Percentiles rank a stretch among this genome's conserved stretches.
phyloP scores from a whole-genome alignment of 1,140 invertebrate species.

The Aphidius ervi region DNA sequence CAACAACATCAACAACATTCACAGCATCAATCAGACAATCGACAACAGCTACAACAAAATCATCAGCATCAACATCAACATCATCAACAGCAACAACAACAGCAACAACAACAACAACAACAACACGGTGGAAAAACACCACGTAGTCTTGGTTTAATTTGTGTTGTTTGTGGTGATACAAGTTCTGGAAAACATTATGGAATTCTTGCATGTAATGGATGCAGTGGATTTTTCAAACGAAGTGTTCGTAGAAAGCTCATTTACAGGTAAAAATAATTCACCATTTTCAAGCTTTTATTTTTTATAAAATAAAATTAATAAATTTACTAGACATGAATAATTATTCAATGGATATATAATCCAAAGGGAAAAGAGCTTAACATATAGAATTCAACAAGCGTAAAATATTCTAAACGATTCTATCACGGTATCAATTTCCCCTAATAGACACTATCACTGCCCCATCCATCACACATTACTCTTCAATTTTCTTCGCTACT shows the following conservation, averaged over 20 bases:
- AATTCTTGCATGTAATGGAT: slow-evolving; percentile 98
- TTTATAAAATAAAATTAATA: neutral
- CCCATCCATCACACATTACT: slow-evolving; percentile 7
- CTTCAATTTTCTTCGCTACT: neutral
- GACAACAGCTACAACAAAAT: slow-evolving; percentile 21
- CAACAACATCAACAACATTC: slow-evolving; percentile 30
- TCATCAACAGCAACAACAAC: slow-evolving; percentile 34
- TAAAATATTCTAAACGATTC: slow-evolving; percentile 25
- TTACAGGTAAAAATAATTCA: slow-evolving; percentile 72
- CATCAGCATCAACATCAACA: slow-evolving; percentile 34
- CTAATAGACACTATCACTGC: neutral
- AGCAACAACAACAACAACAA: slow-evolving; percentile 32
- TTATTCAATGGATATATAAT: slow-evolving; percentile 17
- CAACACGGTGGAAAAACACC: slow-evolving; percentile 44
- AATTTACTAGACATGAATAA: neutral
- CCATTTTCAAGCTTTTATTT: neutral
- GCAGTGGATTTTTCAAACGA: slow-evolving; percentile 97
- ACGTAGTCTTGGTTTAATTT: slow-evolving; percentile 67
- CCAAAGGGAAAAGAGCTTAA: slow-evolving; percentile 9
- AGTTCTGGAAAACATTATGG: slow-evolving; percentile 98
- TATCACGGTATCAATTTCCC: slow-evolving; percentile 11
- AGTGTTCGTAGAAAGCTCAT: slow-evolving; percentile 95
- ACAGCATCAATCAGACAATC: slow-evolving; percentile 15
- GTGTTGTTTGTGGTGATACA: slow-evolving; percentile 95
- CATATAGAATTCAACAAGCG: slow-evolving; percentile 20